These are phyloP conservation scores for Drosophila niveifrons DNA, from an alignment of 2,888 invertebrate genomes.

Conservation along the genomic window DNA sequence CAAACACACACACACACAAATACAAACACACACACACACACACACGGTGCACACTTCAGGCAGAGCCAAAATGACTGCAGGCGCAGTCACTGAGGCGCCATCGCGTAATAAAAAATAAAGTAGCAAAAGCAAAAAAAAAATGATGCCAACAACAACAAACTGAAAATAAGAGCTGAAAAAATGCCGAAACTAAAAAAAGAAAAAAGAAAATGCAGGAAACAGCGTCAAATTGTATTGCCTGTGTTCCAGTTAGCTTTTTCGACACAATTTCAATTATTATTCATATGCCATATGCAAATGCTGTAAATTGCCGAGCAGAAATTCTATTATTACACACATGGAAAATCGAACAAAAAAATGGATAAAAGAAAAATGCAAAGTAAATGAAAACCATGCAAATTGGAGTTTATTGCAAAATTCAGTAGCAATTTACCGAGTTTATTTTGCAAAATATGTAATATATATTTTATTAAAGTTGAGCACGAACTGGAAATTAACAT, in stretches of 20 bases:
- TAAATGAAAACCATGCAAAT: constrained; percentile 6
- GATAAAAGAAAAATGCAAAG: constrained; percentile 12
- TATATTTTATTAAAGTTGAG: neutral
- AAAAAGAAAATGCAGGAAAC: constrained; percentile 27
- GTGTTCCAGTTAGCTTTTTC: constrained; percentile 45
- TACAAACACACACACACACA: constrained; percentile 10
- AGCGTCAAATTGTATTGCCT: constrained; percentile 44
- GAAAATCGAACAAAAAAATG: too few species aligned
- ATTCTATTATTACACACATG: constrained; percentile 3
- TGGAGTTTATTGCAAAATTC: constrained; percentile 3
- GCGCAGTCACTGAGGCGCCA: constrained; percentile 69
- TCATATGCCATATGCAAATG: constrained; percentile 29
- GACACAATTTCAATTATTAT: constrained; percentile 51
- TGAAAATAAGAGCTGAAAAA: constrained; percentile 16
- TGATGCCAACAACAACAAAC: constrained; percentile 9
- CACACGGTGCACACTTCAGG: constrained; percentile 3
- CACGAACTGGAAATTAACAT: too few species aligned
- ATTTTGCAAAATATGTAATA: constrained; percentile 5
- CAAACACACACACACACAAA: constrained; percentile 24
- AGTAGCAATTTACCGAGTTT: constrained; percentile 1
- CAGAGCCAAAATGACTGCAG: constrained; percentile 68
- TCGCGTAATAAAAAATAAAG: constrained; percentile 69
- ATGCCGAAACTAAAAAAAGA: neutral
- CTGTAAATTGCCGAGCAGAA: constrained; percentile 8
- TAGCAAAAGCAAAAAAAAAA: constrained; percentile 32